These are phyloP conservation scores for Oncorhynchus masou DNA, from an alignment of 2,113 vertebrate species.

Conservation along the genomic window DNA sequence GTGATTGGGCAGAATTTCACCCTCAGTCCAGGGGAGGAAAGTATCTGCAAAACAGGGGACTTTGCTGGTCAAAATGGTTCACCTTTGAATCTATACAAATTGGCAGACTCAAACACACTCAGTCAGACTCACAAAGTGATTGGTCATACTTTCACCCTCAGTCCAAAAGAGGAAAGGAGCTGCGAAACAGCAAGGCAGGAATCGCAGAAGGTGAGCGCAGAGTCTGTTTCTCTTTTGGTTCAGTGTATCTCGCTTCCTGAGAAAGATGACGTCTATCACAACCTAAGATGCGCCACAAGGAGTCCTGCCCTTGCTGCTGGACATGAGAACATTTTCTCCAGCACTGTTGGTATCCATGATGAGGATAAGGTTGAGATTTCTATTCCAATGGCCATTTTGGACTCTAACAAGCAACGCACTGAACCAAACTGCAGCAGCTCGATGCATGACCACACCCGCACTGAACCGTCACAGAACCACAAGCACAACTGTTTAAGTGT, in stretches of 20 bases:
- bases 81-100: neutral
- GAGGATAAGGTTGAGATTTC: too few species aligned
- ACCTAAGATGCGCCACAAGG: too few species aligned
- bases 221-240: neutral
- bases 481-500: slow-evolving; percentile 37
- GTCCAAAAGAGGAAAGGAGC: neutral
- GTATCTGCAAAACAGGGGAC: too few species aligned
- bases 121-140: neutral
- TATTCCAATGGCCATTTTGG: neutral
- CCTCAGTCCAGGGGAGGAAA: too few species aligned
- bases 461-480: neutral
- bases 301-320: too few species aligned
- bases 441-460: too few species aligned
- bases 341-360: too few species aligned
- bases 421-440: neutral
- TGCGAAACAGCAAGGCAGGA: neutral
- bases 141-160: neutral
- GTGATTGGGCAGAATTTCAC: too few species aligned
- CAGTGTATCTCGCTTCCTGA: neutral
- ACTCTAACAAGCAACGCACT: neutral
- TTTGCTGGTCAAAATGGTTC: neutral
- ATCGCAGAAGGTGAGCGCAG: neutral
- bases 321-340: too few species aligned
- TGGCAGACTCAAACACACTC: neutral
- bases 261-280: neutral